Evolutionary conservation across 2,888 invertebrate species (phyloP), one percentile per base, ranked within the genome.

Genomic region (Netelia inedita): DNA sequence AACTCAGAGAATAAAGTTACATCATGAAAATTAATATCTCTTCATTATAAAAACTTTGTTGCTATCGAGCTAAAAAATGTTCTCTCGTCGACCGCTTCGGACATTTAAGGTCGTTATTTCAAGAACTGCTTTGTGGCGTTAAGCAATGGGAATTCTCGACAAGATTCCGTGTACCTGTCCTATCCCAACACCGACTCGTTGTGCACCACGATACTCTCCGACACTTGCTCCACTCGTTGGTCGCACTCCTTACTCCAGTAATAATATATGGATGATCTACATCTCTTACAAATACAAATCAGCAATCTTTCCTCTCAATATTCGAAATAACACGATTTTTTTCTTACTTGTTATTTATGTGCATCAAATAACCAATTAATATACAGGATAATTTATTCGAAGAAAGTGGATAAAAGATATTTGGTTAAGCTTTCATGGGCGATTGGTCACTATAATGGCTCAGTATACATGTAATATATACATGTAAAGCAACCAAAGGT

Each of bases 91-190:
- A 16, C 41, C 10, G 41, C 1, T 46, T 57, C 57, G 50, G 28
- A 55, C 89, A 87, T 90, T 89, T 89, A 89, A 88, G 90, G 88
- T 87, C 88, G 86, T 89, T 86, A 90, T 87, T 89, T 89, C 87
- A 87, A 90, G 84, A 87, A 87, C 83, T 72, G 78, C 86, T 86
- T 65, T 72, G 80, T 79, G 74, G 57, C 79, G 81, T 90, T 88
- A 88, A 86, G 89, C 88, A 90, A 91, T 68, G 80, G 5, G 81
- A 87, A 89, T 89, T 89, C 89, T 87, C 81, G 84, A 73, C 85
- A 78, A 87, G 86, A 89, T 88, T 89, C 85, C 82, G 73, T 68
- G 66, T 75, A 75, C 79, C 57, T 72, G 78, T 79, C 82, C 69
- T 74, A 74, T 83, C 73, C 63, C 68, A 74, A 69, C 28, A 16